Evolutionary conservation across 2,888 invertebrate genomes (phyloP), one percentile per base, ranked within the genome.

Genomic region (Volucella inflata): DNA sequence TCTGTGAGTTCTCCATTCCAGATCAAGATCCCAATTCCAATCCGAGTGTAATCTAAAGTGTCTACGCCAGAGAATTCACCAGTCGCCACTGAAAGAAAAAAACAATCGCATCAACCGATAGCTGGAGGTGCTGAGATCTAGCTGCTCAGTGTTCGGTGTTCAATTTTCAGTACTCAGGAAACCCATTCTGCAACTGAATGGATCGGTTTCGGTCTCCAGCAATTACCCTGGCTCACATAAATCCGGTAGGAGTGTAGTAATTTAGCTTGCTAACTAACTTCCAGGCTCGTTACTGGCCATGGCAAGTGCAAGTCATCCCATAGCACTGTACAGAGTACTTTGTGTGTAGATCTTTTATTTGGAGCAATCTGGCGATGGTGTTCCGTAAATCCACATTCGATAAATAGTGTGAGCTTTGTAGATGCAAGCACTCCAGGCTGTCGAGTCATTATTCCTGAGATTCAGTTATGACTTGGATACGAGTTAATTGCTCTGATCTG

Each of bases 241-340:
- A 81, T 85, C 80, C 85, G 68, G 85, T 81, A 85, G 85, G 85
- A 81, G 81, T 68, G 62, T 57, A 76, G 85, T 76, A 80, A 85
- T 85, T 85, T 81, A 57, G 17, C 57, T 67, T 57, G 85, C 76
- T 81, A 85, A 85, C 85, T 77, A 85, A 85, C 85, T 85, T 65
- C 76, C 30, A 85, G 77, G 51, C 85, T 85, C 81, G 85, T 85
- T 85, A 85, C 72, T 46, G 68, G 30, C 30, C 30, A 6, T 6
- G 6, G 76, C 84, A 84, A 83, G 50, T 83, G 65, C 44, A 77
- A 78, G 65, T 67, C 71, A 40, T 46, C 40, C 0, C 30, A 30
- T 30, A 30, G 53, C 40, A 14, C 11, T 12, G 30, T 16, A 3
- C 51, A 14, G 14, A 17, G 11, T 38, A 21, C 1, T 68, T 53